phyloP scores from a whole-genome alignment of 2,113 vertebrate genomes.

The Cromileptes altivelis region DNA sequence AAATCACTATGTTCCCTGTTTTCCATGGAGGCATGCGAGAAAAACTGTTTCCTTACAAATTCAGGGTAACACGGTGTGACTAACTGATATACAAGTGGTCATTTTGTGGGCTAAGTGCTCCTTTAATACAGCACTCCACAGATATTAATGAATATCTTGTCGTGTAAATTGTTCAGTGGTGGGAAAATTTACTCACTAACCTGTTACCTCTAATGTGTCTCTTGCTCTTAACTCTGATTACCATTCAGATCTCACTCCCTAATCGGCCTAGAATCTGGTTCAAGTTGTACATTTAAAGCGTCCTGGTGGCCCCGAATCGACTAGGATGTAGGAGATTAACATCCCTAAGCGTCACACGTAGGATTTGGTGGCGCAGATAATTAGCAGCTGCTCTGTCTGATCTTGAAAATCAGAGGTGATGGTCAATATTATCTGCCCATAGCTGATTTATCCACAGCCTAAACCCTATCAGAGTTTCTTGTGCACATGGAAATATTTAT shows the following conservation, averaged over 20 bases:
- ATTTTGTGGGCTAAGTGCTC: too few species aligned
- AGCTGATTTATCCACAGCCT: constrained; percentile 19
- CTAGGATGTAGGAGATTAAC: constrained; percentile 20
- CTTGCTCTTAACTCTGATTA: constrained; percentile 1
- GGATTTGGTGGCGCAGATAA: constrained; percentile 43
- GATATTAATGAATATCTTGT: too few species aligned
- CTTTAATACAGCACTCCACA: too few species aligned
- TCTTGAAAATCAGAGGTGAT: constrained; percentile 22
- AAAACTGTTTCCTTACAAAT: too few species aligned
- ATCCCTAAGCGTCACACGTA: background rate
- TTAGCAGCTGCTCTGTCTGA: constrained; percentile 39
- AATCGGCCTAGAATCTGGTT: constrained; percentile 14
- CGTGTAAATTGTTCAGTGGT: too few species aligned
- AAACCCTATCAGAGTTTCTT: constrained; percentile 4
- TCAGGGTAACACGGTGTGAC: too few species aligned
- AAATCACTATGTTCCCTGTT: too few species aligned
- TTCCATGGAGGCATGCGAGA: too few species aligned
- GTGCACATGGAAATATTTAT: constrained; percentile 13
- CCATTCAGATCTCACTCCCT: constrained; percentile 18
- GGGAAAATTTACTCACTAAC: constrained; percentile 2
- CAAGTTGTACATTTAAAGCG: constrained; percentile 17
- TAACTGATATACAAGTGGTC: too few species aligned
- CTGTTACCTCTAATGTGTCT: constrained; percentile 12
- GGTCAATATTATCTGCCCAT: constrained; percentile 39
- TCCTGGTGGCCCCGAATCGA: constrained; percentile 9